These are phyloP conservation scores for Yponomeuta plumbellus DNA, from an alignment of 2,888 invertebrate species.

Conservation along the genomic window DNA sequence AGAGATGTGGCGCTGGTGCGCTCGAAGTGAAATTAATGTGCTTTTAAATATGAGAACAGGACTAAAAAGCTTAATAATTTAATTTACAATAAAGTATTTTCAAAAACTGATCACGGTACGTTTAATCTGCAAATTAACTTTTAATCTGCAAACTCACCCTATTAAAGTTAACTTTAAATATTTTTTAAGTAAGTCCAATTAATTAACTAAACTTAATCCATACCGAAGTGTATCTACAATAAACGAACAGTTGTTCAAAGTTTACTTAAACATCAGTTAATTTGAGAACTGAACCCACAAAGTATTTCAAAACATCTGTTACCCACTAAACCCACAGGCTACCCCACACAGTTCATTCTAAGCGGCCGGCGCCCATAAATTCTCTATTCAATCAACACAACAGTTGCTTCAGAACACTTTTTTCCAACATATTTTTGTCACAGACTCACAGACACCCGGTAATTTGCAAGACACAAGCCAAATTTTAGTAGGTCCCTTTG, in stretches of 20 bases:
- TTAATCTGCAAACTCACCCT: no score
- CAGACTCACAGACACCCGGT: slow-evolving; percentile 40
- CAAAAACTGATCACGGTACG: no score
- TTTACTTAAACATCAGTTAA: neutral
- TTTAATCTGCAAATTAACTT: no score
- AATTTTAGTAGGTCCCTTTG: slow-evolving; percentile 34
- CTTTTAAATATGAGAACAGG: no score
- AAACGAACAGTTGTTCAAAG: neutral
- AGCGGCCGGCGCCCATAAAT: neutral
- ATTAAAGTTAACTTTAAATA: no score
- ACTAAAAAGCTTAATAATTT: no score
- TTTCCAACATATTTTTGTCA: slow-evolving; percentile 41
- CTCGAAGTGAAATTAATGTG: no score
- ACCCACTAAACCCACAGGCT: neutral
- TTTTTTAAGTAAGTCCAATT: no score
- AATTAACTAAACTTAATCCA: no score
- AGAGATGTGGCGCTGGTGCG: no score
- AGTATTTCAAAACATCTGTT: slow-evolving; percentile 3
- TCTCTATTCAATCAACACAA: slow-evolving; percentile 37
- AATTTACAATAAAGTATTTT: no score
- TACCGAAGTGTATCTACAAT: no score
- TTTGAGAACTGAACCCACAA: neutral
- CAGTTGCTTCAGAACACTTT: slow-evolving; percentile 37
- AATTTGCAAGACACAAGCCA: slow-evolving; percentile 29
- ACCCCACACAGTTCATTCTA: slow-evolving; percentile 7